Evolutionary conservation across 2,113 vertebrate genomes (phyloP).

Genomic region (Corvus moneduloides): DNA sequence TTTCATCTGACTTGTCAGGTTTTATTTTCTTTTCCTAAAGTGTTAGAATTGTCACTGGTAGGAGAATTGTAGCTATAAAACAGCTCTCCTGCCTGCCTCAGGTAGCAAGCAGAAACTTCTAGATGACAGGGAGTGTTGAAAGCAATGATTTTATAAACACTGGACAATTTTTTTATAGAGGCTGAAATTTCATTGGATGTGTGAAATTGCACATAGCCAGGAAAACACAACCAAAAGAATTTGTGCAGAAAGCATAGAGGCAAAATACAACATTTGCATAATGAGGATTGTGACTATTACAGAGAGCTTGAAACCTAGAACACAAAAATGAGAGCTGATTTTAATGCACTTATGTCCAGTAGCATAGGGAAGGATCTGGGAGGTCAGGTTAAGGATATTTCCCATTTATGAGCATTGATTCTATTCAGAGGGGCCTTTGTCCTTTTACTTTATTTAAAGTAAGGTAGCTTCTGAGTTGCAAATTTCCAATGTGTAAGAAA

Average conservation of each 20-base stretch:
- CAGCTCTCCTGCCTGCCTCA: background rate
- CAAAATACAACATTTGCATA: background rate
- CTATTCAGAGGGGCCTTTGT: background rate
- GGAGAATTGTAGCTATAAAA: background rate
- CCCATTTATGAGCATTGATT: background rate
- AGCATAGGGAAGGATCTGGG: background rate
- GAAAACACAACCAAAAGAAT: background rate
- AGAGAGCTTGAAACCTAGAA: background rate
- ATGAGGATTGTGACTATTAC: background rate
- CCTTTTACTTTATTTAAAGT: background rate
- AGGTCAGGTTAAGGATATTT: background rate
- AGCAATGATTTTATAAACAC: background rate
- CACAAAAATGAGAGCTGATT: background rate
- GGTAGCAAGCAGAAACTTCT: background rate
- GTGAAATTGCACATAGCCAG: background rate
- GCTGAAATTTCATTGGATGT: background rate
- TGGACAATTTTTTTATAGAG: background rate
- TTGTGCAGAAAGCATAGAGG: background rate
- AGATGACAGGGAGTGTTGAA: background rate
- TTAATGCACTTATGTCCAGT: background rate
- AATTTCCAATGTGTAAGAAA: background rate
- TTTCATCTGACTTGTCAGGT: background rate
- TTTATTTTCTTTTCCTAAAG: background rate
- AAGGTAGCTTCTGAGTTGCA: background rate
- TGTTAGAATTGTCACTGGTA: background rate